These are phyloP conservation scores for Cephus spinipes DNA, from an alignment of 2,888 invertebrate species.

Conservation along the genomic window DNA sequence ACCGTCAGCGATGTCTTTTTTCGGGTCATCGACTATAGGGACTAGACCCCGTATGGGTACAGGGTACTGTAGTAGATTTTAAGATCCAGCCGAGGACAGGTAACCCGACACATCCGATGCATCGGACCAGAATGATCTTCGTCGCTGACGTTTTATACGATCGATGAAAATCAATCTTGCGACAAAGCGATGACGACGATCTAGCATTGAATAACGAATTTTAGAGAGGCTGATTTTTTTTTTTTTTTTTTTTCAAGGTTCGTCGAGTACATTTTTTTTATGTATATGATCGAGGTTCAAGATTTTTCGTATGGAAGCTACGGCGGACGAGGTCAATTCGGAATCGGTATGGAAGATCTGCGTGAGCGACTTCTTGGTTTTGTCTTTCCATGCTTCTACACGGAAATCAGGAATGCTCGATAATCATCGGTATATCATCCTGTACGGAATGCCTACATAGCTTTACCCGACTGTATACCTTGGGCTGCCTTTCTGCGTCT, in stretches of 20 bases:
- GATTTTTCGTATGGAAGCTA: conserved; percentile 1
- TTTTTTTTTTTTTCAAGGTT: not conserved
- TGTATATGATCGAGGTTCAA: not conserved
- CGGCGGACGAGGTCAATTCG: conserved; percentile 17
- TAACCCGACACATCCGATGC: conserved; percentile 28
- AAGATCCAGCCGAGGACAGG: conserved; percentile 16
- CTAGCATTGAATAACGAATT: not conserved
- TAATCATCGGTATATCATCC: conserved; percentile 60
- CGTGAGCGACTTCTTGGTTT: conserved; percentile 22
- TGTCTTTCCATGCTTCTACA: conserved; percentile 26
- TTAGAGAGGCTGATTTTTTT: not conserved
- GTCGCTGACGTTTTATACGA: conserved; percentile 7
- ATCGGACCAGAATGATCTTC: not conserved
- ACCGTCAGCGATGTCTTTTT: not conserved
- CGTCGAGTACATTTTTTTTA: not conserved
- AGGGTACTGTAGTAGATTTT: not conserved
- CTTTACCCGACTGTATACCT: conserved; percentile 27
- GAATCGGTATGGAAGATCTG: conserved; percentile 20
- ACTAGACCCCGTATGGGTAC: not conserved
- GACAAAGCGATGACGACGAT: conserved; percentile 25
- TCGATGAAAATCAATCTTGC: conserved; percentile 35
- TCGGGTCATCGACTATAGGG: not conserved
- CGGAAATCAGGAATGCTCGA: conserved; percentile 52
- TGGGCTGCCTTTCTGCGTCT: conserved; percentile 19
- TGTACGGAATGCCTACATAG: conserved; percentile 21